Evolutionary conservation across 1,140 invertebrate species (phyloP).

Genomic region (Polyergus mexicanus): DNA sequence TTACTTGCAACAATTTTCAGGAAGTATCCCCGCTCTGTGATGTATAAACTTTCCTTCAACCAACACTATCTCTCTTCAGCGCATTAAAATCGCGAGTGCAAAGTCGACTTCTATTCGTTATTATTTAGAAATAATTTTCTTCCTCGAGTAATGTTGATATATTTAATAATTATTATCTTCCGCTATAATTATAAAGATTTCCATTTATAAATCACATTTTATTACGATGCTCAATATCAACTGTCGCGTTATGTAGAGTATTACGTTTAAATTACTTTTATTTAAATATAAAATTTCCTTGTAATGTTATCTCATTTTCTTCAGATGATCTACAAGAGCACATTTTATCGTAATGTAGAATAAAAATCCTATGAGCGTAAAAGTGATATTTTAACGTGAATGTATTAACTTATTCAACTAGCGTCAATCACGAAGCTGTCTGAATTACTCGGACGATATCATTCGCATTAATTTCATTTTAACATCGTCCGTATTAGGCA

Average conservation of each 20-base stretch:
- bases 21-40: not conserved
- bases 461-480: slow-evolving; percentile 56
- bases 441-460: slow-evolving; percentile 13
- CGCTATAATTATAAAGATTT: not conserved
- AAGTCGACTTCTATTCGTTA: not conserved
- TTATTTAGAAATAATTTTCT: not conserved
- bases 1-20: slow-evolving; percentile 21
- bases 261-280: not conserved
- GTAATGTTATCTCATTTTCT: not conserved
- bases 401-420: slow-evolving; percentile 52
- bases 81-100: not conserved
- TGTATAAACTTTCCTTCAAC: not conserved
- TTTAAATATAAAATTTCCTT: not conserved
- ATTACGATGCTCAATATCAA: too few species aligned
- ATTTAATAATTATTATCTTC: not conserved
- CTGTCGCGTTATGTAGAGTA: too few species aligned
- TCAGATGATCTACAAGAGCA: not conserved
- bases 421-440: slow-evolving; percentile 22
- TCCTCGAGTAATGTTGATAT: not conserved
- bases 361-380: not conserved
- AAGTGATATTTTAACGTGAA: slow-evolving; percentile 42
- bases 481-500: slow-evolving; percentile 50
- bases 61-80: not conserved
- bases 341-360: not conserved
- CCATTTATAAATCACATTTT: too few species aligned